Evolutionary conservation across 1,140 invertebrate species (phyloP).

Genomic region (Brachionus plicatilis): DNA sequence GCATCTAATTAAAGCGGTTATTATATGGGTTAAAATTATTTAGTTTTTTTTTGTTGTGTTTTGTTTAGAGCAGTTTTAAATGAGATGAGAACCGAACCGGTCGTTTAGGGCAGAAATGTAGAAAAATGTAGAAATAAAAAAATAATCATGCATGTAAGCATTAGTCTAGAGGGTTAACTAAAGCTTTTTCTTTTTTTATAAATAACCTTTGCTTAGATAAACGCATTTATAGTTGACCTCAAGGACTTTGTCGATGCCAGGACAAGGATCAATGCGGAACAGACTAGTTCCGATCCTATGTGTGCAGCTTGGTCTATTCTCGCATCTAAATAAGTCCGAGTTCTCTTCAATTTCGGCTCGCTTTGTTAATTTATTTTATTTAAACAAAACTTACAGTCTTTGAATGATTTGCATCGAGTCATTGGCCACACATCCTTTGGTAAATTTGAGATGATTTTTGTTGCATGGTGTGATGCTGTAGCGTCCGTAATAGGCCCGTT

Average conservation of each 20-base stretch:
- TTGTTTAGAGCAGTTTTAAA: not conserved
- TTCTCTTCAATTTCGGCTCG: slow-evolving; percentile 26
- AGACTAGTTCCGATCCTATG: not conserved
- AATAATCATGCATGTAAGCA: not conserved
- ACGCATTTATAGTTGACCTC: slow-evolving; percentile 30
- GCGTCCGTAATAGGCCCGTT: slow-evolving; percentile 28
- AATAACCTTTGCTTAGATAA: not conserved
- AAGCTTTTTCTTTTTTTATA: not conserved
- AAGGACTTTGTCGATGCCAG: slow-evolving; percentile 7
- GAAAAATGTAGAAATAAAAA: not conserved
- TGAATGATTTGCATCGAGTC: slow-evolving; percentile 22
- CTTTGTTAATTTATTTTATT: not conserved
- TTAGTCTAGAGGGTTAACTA: not conserved
- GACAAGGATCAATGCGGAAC: not conserved
- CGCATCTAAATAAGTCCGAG: slow-evolving; percentile 6
- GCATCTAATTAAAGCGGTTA: slow-evolving; percentile 35
- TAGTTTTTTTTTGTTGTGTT: not conserved
- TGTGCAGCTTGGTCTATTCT: not conserved
- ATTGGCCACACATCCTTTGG: slow-evolving; percentile 20
- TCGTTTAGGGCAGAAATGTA: no score
- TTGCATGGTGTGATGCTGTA: slow-evolving; percentile 39
- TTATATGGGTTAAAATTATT: not conserved
- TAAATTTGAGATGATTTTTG: slow-evolving; percentile 27
- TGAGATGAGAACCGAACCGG: not conserved
- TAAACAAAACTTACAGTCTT: not conserved